Percentiles rank a stretch among this genome's conserved stretches.
These are phyloP conservation scores for Drosophila siamana DNA, from an alignment of 2,888 invertebrate genomes.

Conservation along the genomic window DNA sequence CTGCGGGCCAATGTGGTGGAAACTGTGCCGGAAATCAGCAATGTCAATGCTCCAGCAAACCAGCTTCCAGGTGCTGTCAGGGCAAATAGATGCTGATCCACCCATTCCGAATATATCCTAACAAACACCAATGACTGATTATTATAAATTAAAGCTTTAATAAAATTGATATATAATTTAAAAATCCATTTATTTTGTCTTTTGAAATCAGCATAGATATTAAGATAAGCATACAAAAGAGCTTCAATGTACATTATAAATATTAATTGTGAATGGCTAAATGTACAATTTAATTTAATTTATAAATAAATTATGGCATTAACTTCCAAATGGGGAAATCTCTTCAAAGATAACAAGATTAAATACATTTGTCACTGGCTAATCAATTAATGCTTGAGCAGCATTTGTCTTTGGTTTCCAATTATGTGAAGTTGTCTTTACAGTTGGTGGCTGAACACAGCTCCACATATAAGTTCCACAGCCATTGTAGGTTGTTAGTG, in stretches of 20 bases:
- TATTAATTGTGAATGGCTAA: not conserved
- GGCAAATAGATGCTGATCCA: conserved; percentile 33
- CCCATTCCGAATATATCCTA: not conserved
- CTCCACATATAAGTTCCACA: conserved; percentile 71
- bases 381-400: conserved; percentile 63
- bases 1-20: conserved; percentile 74
- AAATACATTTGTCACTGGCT: not conserved
- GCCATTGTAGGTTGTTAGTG: conserved; percentile 73
- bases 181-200: not conserved
- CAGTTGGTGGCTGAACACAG: conserved; percentile 70
- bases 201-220: not conserved
- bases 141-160: not conserved
- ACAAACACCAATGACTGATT: not conserved
- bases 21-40: conserved; percentile 75
- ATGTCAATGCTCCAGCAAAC: conserved; percentile 74
- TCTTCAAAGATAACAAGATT: no score
- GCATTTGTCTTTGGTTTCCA: conserved; percentile 75
- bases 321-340: no score
- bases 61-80: conserved; percentile 63
- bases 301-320: no score
- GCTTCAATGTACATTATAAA: not conserved
- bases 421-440: conserved; percentile 75
- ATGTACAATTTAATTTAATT: no score
- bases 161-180: not conserved
- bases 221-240: not conserved